Percentiles rank a stretch among this genome's conserved stretches.
These are phyloP conservation scores for Zaprionus ghesquierei DNA, from an alignment of 1,140 invertebrate species.

Conservation along the genomic window DNA sequence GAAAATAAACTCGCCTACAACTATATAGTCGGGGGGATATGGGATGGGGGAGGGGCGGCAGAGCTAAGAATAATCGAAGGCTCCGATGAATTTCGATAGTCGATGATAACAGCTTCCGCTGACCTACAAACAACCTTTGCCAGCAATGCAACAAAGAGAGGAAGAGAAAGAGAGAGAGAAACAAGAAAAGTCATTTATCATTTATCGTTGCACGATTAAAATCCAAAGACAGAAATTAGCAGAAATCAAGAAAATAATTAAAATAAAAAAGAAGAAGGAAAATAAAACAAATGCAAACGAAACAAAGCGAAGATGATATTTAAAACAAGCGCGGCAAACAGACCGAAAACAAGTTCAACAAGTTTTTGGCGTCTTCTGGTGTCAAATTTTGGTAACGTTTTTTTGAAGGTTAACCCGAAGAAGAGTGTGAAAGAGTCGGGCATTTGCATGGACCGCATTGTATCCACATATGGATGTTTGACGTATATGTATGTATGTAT, in stretches of 20 bases:
- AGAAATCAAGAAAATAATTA: neutral
- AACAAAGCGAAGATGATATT: neutral
- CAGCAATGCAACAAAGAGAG: too few species aligned
- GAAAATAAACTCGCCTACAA: conserved; percentile 72
- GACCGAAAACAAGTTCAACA: conserved; percentile 70
- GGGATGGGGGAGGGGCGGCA: conserved; percentile 25
- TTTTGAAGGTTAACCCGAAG: conserved; percentile 67
- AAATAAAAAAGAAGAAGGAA: conserved; percentile 10
- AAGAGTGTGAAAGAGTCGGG: conserved; percentile 28
- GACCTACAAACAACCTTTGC: conserved; percentile 74
- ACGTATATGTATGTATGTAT: conserved; percentile 3
- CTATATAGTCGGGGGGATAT: conserved; percentile 25
- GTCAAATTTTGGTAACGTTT: conserved; percentile 44
- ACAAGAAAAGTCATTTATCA: conserved; percentile 10
- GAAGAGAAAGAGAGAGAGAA: neutral
- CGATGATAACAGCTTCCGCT: conserved; percentile 54
- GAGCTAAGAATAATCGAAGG: conserved; percentile 67
- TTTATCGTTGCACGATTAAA: neutral
- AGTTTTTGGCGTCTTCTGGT: conserved; percentile 56
- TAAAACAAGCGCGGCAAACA: conserved; percentile 11
- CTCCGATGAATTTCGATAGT: conserved; percentile 21
- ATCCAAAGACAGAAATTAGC: neutral
- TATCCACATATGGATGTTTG: conserved; percentile 15
- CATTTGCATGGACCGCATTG: conserved; percentile 47
- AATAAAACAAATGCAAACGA: conserved; percentile 26